Evolutionary conservation across 2,888 invertebrate species (phyloP), one percentile per base, ranked within the genome.

Genomic region (Macrophya alboannulata): DNA sequence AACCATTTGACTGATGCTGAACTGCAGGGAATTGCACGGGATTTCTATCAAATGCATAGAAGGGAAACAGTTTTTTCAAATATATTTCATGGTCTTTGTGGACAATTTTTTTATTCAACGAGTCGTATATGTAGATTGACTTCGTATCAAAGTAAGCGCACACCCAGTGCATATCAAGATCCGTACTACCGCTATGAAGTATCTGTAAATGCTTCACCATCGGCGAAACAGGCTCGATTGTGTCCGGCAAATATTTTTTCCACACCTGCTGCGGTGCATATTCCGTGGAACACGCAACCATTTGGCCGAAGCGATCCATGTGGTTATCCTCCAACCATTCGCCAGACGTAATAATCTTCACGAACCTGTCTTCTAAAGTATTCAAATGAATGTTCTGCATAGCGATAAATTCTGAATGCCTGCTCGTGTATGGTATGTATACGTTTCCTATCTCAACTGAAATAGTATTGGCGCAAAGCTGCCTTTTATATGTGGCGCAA

Each of bases 161-260:
- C 43, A 55, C 77, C 51, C 77, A 77, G 51, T 77, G 77, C 77
- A 17, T 48, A 51, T 77, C 31, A 74, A 17, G 43, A n/a, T 48
- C 77, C 25, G 12, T 48, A 25, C 43, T 43, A 55, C 85, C 84
- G 45, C 87, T 86, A 59, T 86, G 82, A 82, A 87, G 84, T 37
- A 88, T 86, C 81, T 88, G 88, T 59, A 88, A 79, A 51, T 88
- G 86, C 79, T 85, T 65, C 51, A 84, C 21, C 55, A 55, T 84
- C 62, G 43, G 68, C n/a, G 72, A 65, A 15, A 86, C 86, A 48
- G 85, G 77, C 31, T 71, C 45, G 43, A 87, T 87, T 37, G 48
- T 72, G 21, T 84, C n/a, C 10, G 84, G 86, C n/a, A 74, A 17
- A 59, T 85, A 31, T 43, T 55, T 76, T 59, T 71, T n/a, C 77